Base-by-base conservation (phyloP, 2,888 invertebrate genomes). In the Eueremaeus valkanovi region DNA sequence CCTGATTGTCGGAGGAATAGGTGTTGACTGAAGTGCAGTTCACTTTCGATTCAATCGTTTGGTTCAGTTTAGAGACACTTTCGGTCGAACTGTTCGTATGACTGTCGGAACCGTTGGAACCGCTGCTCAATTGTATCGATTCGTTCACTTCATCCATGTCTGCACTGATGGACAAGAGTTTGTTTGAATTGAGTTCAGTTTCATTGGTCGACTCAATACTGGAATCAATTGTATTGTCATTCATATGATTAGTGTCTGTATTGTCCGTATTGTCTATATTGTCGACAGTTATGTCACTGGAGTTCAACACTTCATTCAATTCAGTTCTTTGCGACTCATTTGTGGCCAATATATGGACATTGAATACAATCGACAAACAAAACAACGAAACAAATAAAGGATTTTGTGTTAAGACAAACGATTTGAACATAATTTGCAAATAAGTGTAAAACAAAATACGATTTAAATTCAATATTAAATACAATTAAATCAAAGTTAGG, bases 1-100 rank as follows among this genome's bases (percentile, higher is more conserved):
- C 55, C 55, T 55, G 24, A 55, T 55, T 55, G 13, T 55, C 55
- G 27, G 21, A 21, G 6, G 18, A 55, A 27, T 9, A 9, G 21
- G 55, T 24, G 55, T 55, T 21, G 55, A 55, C 55, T 21, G 55
- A 24, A 21, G 55, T 55, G 27, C 55, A 55, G 55, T 55, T 55
- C 6, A 55, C 55, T 55, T 55, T 55, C 3, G 21, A 27, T 55
- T 55, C 55, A 9, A 9, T 8, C 1, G 55, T 27, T 1, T 11
- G 3, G 16, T 45, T 45, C 9, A 45, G 3, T 45, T 45, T 45
- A 16, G 3, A 8, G 13, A 45, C 45, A 18, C 9, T 45, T 36
- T 36, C 36, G 36, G 45, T 18, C 45, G 3, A 45, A 45, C 3
- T 11, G 45, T 3, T 11, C 11, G 40, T 40, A n/a, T n/a, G n/a